A percentile compares a stretch with the other conserved stretches of the same genome.
Conservation (phyloP, 2,113 vertebrate species). For the Mungos mungo region DNA sequence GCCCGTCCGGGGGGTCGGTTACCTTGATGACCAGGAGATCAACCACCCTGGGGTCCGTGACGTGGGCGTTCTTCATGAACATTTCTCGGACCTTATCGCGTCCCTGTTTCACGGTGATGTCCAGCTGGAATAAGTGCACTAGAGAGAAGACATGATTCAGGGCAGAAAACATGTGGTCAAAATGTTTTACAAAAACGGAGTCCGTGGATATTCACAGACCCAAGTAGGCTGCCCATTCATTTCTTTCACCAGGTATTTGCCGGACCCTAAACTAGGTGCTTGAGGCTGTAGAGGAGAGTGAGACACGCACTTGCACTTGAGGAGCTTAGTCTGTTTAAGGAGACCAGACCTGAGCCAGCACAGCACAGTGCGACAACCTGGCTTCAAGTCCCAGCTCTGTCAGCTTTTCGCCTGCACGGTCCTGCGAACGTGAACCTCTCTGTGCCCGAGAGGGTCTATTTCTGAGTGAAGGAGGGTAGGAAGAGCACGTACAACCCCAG, state of each 20-base stretch:
- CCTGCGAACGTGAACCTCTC: neutral
- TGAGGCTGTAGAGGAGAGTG: neutral
- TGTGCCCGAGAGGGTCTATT: neutral
- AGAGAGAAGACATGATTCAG: slow-evolving; percentile 42
- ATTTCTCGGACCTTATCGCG: slow-evolving; percentile 93
- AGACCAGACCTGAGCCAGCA: neutral
- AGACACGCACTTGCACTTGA: neutral
- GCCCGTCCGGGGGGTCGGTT: slow-evolving; percentile 10
- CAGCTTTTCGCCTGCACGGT: neutral
- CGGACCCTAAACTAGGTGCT: neutral
- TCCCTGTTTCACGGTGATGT: slow-evolving; percentile 91
- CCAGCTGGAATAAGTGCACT: slow-evolving; percentile 93
- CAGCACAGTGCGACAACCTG: neutral
- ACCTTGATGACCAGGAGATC: slow-evolving; percentile 99
- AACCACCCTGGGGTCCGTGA: slow-evolving; percentile 92
- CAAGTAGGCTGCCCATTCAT: neutral
- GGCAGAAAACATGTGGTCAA: neutral
- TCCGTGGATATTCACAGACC: neutral
- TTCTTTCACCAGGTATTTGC: neutral
- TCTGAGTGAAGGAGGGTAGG: neutral
- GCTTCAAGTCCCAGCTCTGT: neutral
- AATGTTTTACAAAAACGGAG: neutral
- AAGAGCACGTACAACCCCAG: neutral
- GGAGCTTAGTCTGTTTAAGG: neutral
- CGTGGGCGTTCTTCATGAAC: slow-evolving; percentile 93